A percentile compares a stretch with the other conserved stretches of the same genome.
phyloP scores from a whole-genome alignment of 2,113 vertebrate genomes.

The Prietella phreatophila region DNA sequence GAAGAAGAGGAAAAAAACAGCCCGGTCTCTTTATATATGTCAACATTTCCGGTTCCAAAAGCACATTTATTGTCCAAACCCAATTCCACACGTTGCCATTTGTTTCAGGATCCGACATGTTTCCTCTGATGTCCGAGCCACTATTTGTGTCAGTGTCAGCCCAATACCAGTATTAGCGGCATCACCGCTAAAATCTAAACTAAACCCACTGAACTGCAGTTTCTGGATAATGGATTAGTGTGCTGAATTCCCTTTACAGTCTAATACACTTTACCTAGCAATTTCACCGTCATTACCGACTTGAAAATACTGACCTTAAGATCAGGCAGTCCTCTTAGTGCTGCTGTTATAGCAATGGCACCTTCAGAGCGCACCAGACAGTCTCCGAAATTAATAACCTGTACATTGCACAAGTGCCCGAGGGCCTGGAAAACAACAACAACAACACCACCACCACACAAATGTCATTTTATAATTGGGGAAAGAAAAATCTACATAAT shows the following conservation, averaged over 20 bases:
- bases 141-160: too few species aligned
- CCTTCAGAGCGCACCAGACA: constrained; percentile 92
- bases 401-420: constrained; percentile 81
- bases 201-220: neutral
- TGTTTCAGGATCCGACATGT: neutral
- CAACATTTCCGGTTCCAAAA: too few species aligned
- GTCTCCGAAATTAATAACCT: constrained; percentile 96
- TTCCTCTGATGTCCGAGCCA: neutral
- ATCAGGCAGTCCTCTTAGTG: constrained; percentile 84
- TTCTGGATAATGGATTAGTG: neutral
- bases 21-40: too few species aligned
- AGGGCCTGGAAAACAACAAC: constrained; percentile 74
- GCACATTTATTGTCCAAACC: too few species aligned
- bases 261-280: neutral
- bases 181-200: neutral
- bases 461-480: neutral
- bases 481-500: neutral
- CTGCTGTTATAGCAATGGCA: constrained; percentile 84
- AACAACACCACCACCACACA: neutral
- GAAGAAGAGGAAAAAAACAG: too few species aligned
- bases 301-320: constrained; percentile 78
- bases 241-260: neutral
- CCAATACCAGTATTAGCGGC: neutral
- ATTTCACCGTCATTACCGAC: neutral
- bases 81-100: neutral